Base-by-base conservation (phyloP, 2,888 invertebrate species). In the Macrostomum cliftonense region DNA sequence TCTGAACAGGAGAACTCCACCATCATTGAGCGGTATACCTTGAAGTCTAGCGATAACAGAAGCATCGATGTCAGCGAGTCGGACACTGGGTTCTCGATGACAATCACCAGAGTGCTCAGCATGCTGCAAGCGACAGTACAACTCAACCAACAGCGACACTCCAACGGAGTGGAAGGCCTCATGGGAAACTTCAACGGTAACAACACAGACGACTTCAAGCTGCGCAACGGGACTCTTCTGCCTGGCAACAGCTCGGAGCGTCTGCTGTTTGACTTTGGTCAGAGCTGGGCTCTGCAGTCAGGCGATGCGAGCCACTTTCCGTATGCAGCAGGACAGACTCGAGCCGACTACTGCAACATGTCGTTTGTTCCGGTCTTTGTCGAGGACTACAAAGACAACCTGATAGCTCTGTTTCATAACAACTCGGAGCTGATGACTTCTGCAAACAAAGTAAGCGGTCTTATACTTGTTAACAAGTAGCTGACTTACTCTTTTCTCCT, bases 341-440 rank as follows among this genome's bases (percentile, higher is more conserved):
- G 28, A 28, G 28, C 28, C 5, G 28, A 28, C 28, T 28, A 7
- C 28, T 28, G 28, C 9, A 28, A 28, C 28, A 28, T 28, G 28
- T 28, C 28, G 5, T 28, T 28, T 9, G 43, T 16, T n/a, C 48
- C 48, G 7, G 16, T 47, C 9, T 47, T 43, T 42, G 20, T 39
- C 11, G 48, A 47, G 16, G 48, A 47, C 16, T 47, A 43, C 16
- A 16, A n/a, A 13, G 48, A 47, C 7, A 47, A 47, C 20, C 43
- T 47, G 16, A 12, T 45, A 12, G 12, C 14, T 7, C 20, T 47
- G 16, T 47, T 47, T 14, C 20, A 45, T 12, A 47, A 47, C 43
- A 20, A 47, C 20, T 20, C 46, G 14, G 40, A 16, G 36, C 46
- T 47, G 4, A 28, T 28, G 28, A 28, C 28, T 4, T 28, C 28